A percentile compares a stretch with the other conserved stretches of the same genome.
Conservation (phyloP, 92 coral and sea anemone genomes). For the Muricea muricata region DNA sequence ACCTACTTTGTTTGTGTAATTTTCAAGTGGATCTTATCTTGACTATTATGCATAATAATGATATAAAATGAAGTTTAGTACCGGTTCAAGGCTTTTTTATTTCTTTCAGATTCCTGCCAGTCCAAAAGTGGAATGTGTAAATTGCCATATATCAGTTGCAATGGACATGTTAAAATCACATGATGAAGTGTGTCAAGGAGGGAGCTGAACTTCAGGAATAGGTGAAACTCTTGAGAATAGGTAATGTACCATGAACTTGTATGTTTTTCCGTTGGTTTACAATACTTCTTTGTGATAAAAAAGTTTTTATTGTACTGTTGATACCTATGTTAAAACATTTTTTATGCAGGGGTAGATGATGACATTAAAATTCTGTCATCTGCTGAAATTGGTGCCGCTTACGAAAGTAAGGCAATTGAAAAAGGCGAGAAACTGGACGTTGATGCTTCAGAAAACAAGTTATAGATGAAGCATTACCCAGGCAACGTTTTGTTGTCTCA, state of each 20-base stretch:
- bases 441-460: background rate
- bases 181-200: constrained; percentile 55
- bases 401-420: too few species aligned
- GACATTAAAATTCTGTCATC: background rate
- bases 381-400: background rate
- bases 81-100: too few species aligned
- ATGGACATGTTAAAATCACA: constrained; percentile 42
- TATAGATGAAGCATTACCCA: background rate
- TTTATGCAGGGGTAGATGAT: background rate
- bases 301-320: too few species aligned
- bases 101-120: constrained; percentile 31
- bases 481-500: background rate
- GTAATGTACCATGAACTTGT: too few species aligned
- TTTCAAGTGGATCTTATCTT: too few species aligned
- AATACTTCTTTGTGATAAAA: background rate
- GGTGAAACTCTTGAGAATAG: too few species aligned
- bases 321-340: too few species aligned
- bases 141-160: constrained; percentile 38
- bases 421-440: background rate
- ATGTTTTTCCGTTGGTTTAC: background rate
- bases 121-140: constrained; percentile 57
- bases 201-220: constrained; percentile 31
- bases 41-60: too few species aligned
- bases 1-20: too few species aligned
- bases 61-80: too few species aligned